These are phyloP conservation scores for Strigamia maritima DNA, from an alignment of 2,888 invertebrate species.

Conservation along the genomic window DNA sequence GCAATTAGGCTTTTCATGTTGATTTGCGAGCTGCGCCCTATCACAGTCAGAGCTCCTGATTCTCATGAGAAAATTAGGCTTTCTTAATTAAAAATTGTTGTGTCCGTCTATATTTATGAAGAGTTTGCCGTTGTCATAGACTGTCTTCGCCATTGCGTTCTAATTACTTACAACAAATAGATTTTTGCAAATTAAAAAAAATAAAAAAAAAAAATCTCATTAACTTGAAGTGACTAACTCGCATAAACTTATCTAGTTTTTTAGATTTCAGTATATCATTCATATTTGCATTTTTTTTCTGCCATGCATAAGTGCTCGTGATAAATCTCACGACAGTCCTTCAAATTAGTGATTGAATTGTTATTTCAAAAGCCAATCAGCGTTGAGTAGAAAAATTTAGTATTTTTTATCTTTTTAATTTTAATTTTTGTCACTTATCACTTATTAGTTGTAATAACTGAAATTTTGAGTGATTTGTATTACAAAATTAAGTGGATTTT, in stretches of 20 bases:
- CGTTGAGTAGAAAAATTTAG: no score
- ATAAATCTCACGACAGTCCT: no score
- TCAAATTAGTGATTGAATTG: no score
- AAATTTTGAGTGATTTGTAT: no score
- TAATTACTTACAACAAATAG: not conserved
- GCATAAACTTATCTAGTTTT: not conserved
- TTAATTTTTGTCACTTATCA: no score
- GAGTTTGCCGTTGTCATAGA: not conserved
- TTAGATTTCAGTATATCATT: no score
- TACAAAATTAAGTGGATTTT: no score
- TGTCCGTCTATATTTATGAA: conserved; percentile 21
- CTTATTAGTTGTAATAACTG: no score
- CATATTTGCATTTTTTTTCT: no score
- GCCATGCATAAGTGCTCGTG: no score
- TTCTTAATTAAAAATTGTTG: conserved; percentile 29
- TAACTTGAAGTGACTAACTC: not conserved
- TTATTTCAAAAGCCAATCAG: no score
- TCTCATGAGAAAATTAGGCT: conserved; percentile 20
- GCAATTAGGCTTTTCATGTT: conserved; percentile 13
- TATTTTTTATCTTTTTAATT: no score
- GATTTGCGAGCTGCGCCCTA: conserved; percentile 13
- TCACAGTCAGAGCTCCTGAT: conserved; percentile 13
- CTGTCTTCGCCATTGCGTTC: not conserved
- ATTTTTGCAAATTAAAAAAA: not conserved
- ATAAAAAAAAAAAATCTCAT: not conserved